A percentile compares a stretch with the other conserved stretches of the same genome.
These are phyloP conservation scores for Scalopus aquaticus DNA, from an alignment of 2,113 vertebrate species.

Conservation along the genomic window DNA sequence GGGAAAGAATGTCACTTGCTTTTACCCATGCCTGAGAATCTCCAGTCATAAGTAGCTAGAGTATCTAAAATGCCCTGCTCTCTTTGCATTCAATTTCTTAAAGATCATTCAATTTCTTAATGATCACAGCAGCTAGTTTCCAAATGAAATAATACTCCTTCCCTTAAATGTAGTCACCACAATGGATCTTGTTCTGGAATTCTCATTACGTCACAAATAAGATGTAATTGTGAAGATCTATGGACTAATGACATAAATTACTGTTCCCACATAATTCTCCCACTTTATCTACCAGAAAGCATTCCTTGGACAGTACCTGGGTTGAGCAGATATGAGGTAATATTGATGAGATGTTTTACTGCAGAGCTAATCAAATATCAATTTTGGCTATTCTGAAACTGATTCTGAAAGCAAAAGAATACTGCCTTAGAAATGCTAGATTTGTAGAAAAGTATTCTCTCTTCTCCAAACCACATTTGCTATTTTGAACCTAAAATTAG, in stretches of 20 bases:
- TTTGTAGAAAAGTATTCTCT: background rate
- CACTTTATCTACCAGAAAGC: background rate
- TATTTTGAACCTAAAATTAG: background rate
- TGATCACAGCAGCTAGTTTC: background rate
- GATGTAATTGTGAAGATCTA: background rate
- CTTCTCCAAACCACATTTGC: background rate
- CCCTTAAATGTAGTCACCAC: background rate
- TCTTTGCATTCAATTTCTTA: background rate
- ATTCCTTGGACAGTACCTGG: background rate
- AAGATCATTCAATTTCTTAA: background rate
- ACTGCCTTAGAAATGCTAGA: background rate
- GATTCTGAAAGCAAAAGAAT: background rate
- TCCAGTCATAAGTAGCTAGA: background rate
- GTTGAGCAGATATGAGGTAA: background rate
- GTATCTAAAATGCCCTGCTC: background rate
- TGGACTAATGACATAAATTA: background rate
- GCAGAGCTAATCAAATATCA: slow-evolving; percentile 19
- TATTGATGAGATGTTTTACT: background rate
- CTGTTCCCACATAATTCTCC: background rate
- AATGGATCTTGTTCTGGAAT: background rate
- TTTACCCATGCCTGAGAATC: background rate
- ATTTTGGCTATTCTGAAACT: background rate
- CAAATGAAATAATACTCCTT: background rate
- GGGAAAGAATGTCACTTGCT: background rate
- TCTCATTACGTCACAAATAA: background rate